A percentile compares a stretch with the other conserved stretches of the same genome.
phyloP scores from a whole-genome alignment of 2,888 invertebrate genomes.

The Malachius bipustulatus region DNA sequence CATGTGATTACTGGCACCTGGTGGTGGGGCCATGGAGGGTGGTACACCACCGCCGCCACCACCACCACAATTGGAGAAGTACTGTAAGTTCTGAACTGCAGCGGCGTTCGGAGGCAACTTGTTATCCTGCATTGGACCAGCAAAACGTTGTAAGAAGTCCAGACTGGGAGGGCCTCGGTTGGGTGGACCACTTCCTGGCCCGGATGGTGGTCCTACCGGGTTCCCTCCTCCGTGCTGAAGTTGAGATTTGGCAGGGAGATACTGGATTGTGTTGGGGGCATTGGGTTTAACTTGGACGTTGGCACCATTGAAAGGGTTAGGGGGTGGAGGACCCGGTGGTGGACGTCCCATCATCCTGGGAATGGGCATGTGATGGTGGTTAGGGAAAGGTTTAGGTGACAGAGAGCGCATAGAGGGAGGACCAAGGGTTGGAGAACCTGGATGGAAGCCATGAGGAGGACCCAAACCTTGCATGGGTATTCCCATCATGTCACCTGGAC shows the following conservation, averaged over 20 bases:
- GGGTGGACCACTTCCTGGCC: constrained; percentile 57
- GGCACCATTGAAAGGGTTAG: constrained; percentile 56
- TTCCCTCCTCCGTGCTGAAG: too few species aligned
- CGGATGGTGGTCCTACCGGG: too few species aligned
- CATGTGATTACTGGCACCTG: constrained; percentile 38
- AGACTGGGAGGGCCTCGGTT: constrained; percentile 77
- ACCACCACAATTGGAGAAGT: constrained; percentile 54
- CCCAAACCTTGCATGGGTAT: constrained; percentile 36
- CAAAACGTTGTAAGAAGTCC: constrained; percentile 79
- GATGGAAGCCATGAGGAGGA: constrained; percentile 36
- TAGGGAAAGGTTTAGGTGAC: constrained; percentile 50
- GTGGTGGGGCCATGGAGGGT: constrained; percentile 36
- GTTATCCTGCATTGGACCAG: constrained; percentile 67
- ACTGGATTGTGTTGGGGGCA: constrained; percentile 96
- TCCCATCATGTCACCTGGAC: constrained; percentile 30
- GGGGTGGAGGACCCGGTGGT: constrained; percentile 44
- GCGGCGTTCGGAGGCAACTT: constrained; percentile 58
- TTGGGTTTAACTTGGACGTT: constrained; percentile 92
- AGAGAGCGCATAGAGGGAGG: constrained; percentile 39
- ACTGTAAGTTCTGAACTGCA: constrained; percentile 50
- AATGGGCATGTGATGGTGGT: constrained; percentile 38
- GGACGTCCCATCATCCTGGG: constrained; percentile 55
- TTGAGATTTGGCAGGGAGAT: constrained; percentile 90
- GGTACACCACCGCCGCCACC: constrained; percentile 41
- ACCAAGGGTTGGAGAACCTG: constrained; percentile 27